Evolutionary conservation across 1,140 invertebrate species (phyloP), one percentile per base, ranked within the genome.

Genomic region (Cherax quadricarinatus): DNA sequence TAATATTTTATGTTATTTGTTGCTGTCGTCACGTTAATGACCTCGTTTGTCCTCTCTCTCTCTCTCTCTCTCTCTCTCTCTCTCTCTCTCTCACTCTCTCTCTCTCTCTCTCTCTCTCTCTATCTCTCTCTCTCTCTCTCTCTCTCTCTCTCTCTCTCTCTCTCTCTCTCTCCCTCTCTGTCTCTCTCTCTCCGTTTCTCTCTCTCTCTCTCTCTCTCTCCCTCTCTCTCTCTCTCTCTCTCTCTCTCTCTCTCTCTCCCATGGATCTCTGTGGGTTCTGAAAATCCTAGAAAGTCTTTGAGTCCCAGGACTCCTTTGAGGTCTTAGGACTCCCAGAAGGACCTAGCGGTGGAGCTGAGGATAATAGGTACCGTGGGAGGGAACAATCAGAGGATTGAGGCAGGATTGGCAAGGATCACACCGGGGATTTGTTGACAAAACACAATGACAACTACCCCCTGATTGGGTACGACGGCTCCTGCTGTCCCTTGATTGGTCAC

Each of bases 151-250:
- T 51, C 18, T 80, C 48, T 51, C 18, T 21, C 79, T 48, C 41
- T 49, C 79, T 75, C 73, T 49, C 79, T 9, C n/a, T 49, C 79
- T 9, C 41, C 2, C 79, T 9, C 79, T 80, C 79, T 48, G 41
- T 80, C 79, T 48, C 41, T 80, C 79, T 48, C 24, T 80, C 79
- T 80, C 79, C 16, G 7, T 41, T 41, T 80, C 79, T 48, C 24
- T 80, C 41, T 80, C 41, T 80, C 79, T 80, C n/a, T 78, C 75
- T 78, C 75, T 78, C 75, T 78, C 75, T 78, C 75, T 78, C 75
- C n/a, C 75, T 78, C 75, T 78, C 75, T 79, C 75, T 79, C 75
- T 79, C 75, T 79, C 75, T 79, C 75, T 79, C 75, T 79, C 75
- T 79, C 75, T 79, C 75, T 79, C 75, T 79, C 75, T 79, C 75